These are phyloP conservation scores for Opisthograptis luteolata DNA, from an alignment of 2,888 invertebrate species.

Conservation along the genomic window DNA sequence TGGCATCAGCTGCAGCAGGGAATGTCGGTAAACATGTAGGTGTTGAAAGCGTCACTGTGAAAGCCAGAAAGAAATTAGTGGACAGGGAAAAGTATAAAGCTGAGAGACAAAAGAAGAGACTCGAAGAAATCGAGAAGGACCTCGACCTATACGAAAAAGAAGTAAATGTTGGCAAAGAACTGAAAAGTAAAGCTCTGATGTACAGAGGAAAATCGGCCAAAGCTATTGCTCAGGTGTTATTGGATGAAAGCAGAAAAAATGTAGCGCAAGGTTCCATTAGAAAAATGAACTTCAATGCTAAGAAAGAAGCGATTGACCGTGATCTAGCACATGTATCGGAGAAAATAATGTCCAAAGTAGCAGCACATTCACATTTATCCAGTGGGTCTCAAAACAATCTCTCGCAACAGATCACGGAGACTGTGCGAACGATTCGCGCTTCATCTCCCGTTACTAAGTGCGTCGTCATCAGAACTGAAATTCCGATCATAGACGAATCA, in stretches of 20 bases:
- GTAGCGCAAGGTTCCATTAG: constrained; percentile 70
- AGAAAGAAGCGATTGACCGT: constrained; percentile 50
- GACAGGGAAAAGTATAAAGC: constrained; percentile 64
- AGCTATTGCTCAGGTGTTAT: constrained; percentile 87
- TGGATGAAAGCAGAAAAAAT: constrained; percentile 85
- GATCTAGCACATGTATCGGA: constrained; percentile 51
- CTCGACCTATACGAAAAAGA: constrained; percentile 69
- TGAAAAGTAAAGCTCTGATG: constrained; percentile 81
- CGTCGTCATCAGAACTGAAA: constrained; percentile 65
- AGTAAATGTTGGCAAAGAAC: constrained; percentile 76
- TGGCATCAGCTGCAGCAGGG: constrained; percentile 86
- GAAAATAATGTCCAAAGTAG: constrained; percentile 50
- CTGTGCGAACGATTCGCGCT: constrained; percentile 57
- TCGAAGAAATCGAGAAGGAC: constrained; percentile 72
- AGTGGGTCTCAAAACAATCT: constrained; percentile 49
- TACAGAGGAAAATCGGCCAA: constrained; percentile 91
- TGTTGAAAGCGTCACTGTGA: constrained; percentile 75
- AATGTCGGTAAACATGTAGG: constrained; percentile 87
- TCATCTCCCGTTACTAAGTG: constrained; percentile 62
- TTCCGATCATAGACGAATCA: constrained; percentile 79
- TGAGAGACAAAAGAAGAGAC: constrained; percentile 75
- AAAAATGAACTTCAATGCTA: constrained; percentile 55
- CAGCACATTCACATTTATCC: constrained; percentile 46
- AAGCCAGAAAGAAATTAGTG: constrained; percentile 77
- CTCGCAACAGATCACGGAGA: constrained; percentile 55